phyloP scores from a whole-genome alignment of 2,113 vertebrate genomes.

The Elephas maximus region DNA sequence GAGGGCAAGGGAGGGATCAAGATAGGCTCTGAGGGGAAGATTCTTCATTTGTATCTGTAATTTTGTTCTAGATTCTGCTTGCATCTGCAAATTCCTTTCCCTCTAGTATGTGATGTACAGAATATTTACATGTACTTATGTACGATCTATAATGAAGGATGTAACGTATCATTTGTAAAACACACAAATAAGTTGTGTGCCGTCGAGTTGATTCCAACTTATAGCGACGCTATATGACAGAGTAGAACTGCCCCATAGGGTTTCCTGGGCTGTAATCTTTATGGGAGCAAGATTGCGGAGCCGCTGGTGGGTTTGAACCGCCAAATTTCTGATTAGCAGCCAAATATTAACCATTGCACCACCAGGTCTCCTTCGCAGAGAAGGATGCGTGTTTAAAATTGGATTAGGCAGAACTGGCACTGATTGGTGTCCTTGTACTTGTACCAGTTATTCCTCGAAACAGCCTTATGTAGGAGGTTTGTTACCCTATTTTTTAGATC shows the following conservation, averaged over 20 bases:
- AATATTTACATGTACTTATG: fast-evolving
- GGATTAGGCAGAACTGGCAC: too few relatives aligned
- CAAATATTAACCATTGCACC: neutral
- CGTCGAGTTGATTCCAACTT: neutral
- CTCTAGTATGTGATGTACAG: neutral
- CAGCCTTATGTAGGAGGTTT: neutral
- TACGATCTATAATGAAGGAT: neutral
- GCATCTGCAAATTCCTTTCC: neutral
- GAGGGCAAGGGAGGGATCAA: neutral
- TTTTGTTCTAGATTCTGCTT: neutral
- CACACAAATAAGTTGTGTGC: neutral
- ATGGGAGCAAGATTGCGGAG: neutral
- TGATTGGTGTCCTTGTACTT: neutral
- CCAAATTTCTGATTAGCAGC: neutral
- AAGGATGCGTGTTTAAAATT: neutral
- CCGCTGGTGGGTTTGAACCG: neutral
- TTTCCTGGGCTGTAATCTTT: neutral
- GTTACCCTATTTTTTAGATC: neutral
- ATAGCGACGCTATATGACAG: neutral
- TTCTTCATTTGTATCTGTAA: neutral
- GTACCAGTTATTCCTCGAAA: fast-evolving
- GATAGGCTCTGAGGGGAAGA: neutral
- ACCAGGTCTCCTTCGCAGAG: neutral
- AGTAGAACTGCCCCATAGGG: neutral
- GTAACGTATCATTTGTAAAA: neutral